phyloP scores from a whole-genome alignment of 2,888 invertebrate species.

The Melipona bicolor region DNA sequence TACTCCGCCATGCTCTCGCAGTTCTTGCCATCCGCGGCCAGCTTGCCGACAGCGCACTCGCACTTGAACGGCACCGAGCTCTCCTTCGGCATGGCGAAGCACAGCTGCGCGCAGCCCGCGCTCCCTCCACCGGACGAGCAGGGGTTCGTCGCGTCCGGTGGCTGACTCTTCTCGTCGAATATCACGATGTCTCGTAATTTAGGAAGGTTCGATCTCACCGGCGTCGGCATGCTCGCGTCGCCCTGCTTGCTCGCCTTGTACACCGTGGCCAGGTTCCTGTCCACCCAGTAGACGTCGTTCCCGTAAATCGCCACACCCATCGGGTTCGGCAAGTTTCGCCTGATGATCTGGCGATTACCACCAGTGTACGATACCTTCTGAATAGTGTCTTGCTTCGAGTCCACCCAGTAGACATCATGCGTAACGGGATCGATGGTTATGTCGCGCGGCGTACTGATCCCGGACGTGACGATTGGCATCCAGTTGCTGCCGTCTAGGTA shows the following conservation, averaged over 20 bases:
- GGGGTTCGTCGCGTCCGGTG: slow-evolving; percentile 92
- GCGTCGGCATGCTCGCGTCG: slow-evolving; percentile 89
- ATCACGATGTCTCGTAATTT: slow-evolving; percentile 96
- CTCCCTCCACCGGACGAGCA: slow-evolving; percentile 88
- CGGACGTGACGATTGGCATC: slow-evolving; percentile 93
- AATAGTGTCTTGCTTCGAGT: slow-evolving; percentile 96
- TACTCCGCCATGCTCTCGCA: slow-evolving; percentile 95
- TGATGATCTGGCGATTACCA: slow-evolving; percentile 92
- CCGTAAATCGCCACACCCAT: slow-evolving; percentile 96
- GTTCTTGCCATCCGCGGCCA: slow-evolving; percentile 88
- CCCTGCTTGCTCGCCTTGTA: slow-evolving; percentile 92
- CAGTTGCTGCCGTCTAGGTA: slow-evolving; percentile 95
- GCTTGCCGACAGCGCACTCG: slow-evolving; percentile 95
- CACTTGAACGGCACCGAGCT: slow-evolving; percentile 88
- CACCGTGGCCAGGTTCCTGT: slow-evolving; percentile 94
- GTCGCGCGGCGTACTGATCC: slow-evolving; percentile 96
- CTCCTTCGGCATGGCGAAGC: slow-evolving; percentile 95
- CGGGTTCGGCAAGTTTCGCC: slow-evolving; percentile 95
- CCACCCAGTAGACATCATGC: slow-evolving; percentile 99
- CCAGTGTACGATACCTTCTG: slow-evolving; percentile 95
- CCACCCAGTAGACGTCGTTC: slow-evolving; percentile 96
- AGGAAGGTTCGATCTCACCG: slow-evolving; percentile 92
- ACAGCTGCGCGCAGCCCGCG: slow-evolving; percentile 96
- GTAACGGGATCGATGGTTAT: slow-evolving; percentile 96
- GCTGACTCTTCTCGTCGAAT: slow-evolving; percentile 95